Base-by-base conservation (phyloP, 2,888 invertebrate species). In the Priocnemis perturbator region DNA sequence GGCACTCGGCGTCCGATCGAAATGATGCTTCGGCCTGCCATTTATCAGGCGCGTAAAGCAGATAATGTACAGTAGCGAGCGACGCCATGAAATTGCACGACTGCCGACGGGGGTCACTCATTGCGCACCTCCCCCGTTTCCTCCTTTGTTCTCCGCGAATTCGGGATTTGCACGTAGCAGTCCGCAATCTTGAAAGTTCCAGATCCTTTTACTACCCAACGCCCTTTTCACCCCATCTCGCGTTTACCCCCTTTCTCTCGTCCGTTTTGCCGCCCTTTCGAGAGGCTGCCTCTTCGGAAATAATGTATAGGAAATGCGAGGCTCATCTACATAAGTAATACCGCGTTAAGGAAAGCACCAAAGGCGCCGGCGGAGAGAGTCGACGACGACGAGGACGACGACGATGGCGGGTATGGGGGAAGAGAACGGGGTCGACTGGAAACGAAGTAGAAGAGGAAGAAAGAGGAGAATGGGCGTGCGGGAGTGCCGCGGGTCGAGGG, bases 281-380 rank as follows among this genome's bases (percentile, higher is more conserved):
- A n/a, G 70, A 71, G 72, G 67, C 77, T 69, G 76, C 73, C 69
- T 78, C 79, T 78, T 76, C 74, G 83, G 85, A 84, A 86, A 86
- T 86, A 87, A 87, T 87, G 86, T 87, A 88, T 85, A 87, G 86
- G 84, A 86, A 87, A 83, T 85, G 83, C 83, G 82, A 83, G 81
- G 83, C 86, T 88, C 86, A 88, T 88, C 86, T 88, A 84, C 88
- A 88, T 88, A 87, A 88, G 86, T 87, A 87, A 88, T 87, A 86
- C 85, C 82, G 86, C 84, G 86, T 87, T 87, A 86, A 86, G 86
- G 85, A 87, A 87, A 86, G 85, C 85, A 83, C 83, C 83, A 84
- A 86, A 85, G 85, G 81, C 81, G 76, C 72, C 76, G 59, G 60
- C 64, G 69, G 67, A 59, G 63, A 62, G 69, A 73, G 66, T 69